These are phyloP conservation scores for Parnassius glacialis DNA, from an alignment of 2,888 invertebrate species.

Conservation along the genomic window DNA sequence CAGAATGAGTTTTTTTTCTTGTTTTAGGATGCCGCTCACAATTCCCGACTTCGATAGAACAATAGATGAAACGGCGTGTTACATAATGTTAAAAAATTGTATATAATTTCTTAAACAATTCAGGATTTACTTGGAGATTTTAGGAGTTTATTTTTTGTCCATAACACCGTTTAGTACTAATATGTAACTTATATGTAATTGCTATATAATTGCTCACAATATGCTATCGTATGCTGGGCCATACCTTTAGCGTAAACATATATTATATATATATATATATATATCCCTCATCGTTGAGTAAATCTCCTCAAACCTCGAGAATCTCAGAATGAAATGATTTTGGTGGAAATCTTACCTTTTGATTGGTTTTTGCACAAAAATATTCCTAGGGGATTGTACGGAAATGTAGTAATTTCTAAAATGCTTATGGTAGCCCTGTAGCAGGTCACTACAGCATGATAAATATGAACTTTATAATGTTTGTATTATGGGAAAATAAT, in stretches of 20 bases:
- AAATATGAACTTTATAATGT: slow-evolving; percentile 1
- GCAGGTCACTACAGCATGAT: slow-evolving; percentile 1
- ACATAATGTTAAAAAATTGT: slow-evolving; percentile 53
- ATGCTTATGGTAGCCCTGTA: not conserved
- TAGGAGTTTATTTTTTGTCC: slow-evolving; percentile 32
- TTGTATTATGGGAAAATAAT: not conserved
- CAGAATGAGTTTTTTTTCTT: slow-evolving; percentile 4
- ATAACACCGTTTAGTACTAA: slow-evolving; percentile 2
- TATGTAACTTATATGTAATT: too few species aligned
- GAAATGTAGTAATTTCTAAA: slow-evolving; percentile 9
- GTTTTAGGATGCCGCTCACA: slow-evolving; percentile 46
- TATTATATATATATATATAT: not conserved
- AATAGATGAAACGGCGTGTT: slow-evolving; percentile 46
- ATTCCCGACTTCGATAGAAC: slow-evolving; percentile 37
- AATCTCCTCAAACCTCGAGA: not conserved
- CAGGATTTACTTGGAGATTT: slow-evolving; percentile 26
- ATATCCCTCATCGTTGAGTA: not conserved
- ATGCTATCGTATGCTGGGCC: slow-evolving; percentile 10
- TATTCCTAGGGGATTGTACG: slow-evolving; percentile 1
- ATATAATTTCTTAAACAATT: slow-evolving; percentile 48
- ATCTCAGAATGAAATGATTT: slow-evolving; percentile 17
- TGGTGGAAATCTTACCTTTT: not conserved
- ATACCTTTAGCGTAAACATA: slow-evolving; percentile 8
- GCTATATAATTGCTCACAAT: not conserved
- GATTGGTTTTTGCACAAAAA: slow-evolving; percentile 25